A percentile compares a stretch with the other conserved stretches of the same genome.
phyloP scores from a whole-genome alignment of 2,797 vertebrate genomes.

The Neostethus bicornis region DNA sequence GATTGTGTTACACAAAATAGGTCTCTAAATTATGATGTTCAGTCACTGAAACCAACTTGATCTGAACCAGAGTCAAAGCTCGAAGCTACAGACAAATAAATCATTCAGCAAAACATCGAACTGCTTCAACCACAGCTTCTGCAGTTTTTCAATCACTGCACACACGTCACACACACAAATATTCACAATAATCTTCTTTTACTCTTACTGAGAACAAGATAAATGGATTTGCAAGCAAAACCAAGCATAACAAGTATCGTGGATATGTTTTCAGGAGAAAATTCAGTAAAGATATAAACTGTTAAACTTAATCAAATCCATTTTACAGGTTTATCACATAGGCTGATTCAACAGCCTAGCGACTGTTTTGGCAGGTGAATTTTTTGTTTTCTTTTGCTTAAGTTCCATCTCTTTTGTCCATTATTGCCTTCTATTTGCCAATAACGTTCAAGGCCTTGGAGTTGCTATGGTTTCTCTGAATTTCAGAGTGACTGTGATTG shows the following conservation, averaged over 20 bases:
- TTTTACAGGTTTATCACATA: slow-evolving; percentile 45
- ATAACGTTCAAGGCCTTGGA: slow-evolving; percentile 64
- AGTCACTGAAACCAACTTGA: not conserved
- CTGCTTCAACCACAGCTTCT: not conserved
- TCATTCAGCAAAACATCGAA: not conserved
- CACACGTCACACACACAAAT: slow-evolving; percentile 12
- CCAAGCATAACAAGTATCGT: slow-evolving; percentile 13
- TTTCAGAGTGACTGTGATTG: slow-evolving; percentile 63
- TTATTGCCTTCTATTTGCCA: slow-evolving; percentile 64
- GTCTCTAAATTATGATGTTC: not conserved
- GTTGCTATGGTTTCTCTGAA: slow-evolving; percentile 76
- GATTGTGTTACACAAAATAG: not conserved
- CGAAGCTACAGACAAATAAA: not conserved
- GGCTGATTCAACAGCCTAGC: slow-evolving; percentile 34
- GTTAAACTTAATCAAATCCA: slow-evolving; percentile 25
- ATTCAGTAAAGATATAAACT: slow-evolving; percentile 10
- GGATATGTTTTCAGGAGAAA: slow-evolving; percentile 5
- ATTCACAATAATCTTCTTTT: slow-evolving; percentile 19
- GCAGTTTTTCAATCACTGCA: not conserved
- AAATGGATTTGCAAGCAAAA: slow-evolving; percentile 27
- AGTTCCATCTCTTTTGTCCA: slow-evolving; percentile 68
- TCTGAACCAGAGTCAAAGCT: not conserved
- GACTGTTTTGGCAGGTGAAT: slow-evolving; percentile 44
- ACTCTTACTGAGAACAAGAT: slow-evolving; percentile 24
- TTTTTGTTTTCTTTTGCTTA: slow-evolving; percentile 52